These are phyloP conservation scores for Psylliodes chrysocephalus DNA, from an alignment of 2,888 invertebrate genomes.

Conservation along the genomic window DNA sequence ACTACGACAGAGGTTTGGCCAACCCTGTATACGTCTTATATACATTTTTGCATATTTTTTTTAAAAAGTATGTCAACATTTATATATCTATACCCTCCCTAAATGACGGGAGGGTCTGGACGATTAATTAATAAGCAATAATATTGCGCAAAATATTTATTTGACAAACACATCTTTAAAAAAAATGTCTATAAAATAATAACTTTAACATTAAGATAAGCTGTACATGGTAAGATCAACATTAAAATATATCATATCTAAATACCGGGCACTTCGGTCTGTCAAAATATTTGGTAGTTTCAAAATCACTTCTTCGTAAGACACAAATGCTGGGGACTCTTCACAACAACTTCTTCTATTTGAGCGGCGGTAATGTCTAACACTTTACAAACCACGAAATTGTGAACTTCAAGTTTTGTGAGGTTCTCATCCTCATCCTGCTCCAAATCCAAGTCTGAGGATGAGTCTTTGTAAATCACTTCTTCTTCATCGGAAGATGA, in stretches of 20 bases:
- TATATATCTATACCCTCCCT: slow-evolving; percentile 20
- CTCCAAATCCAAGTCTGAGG: slow-evolving; percentile 21
- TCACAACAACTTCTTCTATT: too few relatives aligned
- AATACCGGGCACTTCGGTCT: slow-evolving; percentile 24
- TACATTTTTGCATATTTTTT: too few relatives aligned
- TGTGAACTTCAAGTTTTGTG: slow-evolving; percentile 13
- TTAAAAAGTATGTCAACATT: neutral
- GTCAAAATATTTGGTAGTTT: slow-evolving; percentile 25
- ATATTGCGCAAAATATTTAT: slow-evolving; percentile 19
- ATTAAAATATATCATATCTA: slow-evolving; percentile 15
- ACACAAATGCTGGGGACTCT: slow-evolving; percentile 22
- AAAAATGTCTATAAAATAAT: slow-evolving; percentile 9
- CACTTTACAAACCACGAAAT: slow-evolving; percentile 21
- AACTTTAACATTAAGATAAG: too few relatives aligned
- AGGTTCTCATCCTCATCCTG: slow-evolving; percentile 17
- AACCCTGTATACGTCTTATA: too few relatives aligned
- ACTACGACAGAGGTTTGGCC: too few relatives aligned
- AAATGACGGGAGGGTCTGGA: slow-evolving; percentile 14
- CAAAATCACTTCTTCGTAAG: slow-evolving; percentile 23
- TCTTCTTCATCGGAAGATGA: slow-evolving; percentile 18
- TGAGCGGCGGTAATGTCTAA: too few relatives aligned
- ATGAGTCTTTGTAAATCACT: slow-evolving; percentile 11
- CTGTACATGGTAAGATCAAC: slow-evolving; percentile 26
- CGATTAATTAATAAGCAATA: slow-evolving; percentile 18
- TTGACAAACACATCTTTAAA: neutral